Evolutionary conservation across 1,140 invertebrate genomes (phyloP).

Genomic region (Hirudo medicinalis): DNA sequence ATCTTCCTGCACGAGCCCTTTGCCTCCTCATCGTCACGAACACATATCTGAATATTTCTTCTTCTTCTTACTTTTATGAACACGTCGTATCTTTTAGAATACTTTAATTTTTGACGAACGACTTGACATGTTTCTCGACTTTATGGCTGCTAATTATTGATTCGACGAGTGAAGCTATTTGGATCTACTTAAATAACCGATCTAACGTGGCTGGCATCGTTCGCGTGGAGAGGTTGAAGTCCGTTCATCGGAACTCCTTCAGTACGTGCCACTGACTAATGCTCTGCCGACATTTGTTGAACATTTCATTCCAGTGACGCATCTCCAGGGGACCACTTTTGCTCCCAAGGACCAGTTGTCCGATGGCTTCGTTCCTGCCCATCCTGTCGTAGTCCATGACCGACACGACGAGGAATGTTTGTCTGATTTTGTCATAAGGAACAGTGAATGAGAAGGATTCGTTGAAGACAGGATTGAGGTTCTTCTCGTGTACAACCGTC

Average conservation of each 20-base stretch:
- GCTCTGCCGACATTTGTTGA: slow-evolving; percentile 65
- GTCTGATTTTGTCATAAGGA: slow-evolving; percentile 57
- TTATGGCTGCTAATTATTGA: no score
- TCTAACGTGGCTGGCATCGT: no score
- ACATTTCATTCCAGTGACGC: slow-evolving; percentile 77
- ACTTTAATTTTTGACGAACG: no score
- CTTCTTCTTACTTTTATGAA: no score
- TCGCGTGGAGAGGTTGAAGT: not conserved
- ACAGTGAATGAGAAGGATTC: slow-evolving; percentile 51
- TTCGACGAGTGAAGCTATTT: no score
- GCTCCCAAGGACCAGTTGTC: slow-evolving; percentile 65
- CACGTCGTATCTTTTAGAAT: no score
- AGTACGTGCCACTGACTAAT: slow-evolving; percentile 72
- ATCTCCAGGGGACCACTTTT: slow-evolving; percentile 66
- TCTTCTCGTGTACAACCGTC: slow-evolving; percentile 47
- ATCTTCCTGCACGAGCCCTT: no score
- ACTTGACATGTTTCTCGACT: no score
- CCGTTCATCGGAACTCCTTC: slow-evolving; percentile 42
- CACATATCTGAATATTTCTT: no score
- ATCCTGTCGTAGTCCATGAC: slow-evolving; percentile 69
- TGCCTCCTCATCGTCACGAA: no score
- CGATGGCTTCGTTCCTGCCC: slow-evolving; percentile 72
- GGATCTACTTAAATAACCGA: no score
- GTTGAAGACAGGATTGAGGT: slow-evolving; percentile 51
- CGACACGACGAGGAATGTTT: slow-evolving; percentile 67